Base-by-base conservation (phyloP, 2,797 vertebrate genomes). In the Cirrhinus molitorella region DNA sequence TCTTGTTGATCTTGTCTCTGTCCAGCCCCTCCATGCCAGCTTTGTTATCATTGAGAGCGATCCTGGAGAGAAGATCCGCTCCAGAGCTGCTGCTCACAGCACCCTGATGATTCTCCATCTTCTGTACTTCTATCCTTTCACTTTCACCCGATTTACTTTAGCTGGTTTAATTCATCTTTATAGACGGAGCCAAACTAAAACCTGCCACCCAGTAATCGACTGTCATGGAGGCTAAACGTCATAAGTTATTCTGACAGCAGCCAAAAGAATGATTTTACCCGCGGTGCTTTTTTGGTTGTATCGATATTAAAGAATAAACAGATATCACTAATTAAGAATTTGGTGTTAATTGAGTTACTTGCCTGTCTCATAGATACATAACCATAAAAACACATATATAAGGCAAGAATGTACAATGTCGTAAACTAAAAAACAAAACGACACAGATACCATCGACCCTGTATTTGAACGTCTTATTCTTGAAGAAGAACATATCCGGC, bases 31-130 rank as follows among this genome's bases (percentile, higher is more conserved):
- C 95, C 98, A 99, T 99, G 73, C 98, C 97, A 88, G 98, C 98
- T 90, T 99, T 99, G 93, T 99, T 99, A 92, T 99, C 98, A 89
- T 99, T 99, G 86, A 99, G 96, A 37, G 97, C 97, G 95, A 99
- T 94, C 86, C 97, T 95, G 90, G 97, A 96, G 31, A 98, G 93
- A 90, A 96, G 83, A 9, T 90, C 94, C 91, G 87, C 59, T 14
- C 70, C 75, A 31, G 63, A 76, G 21, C 13, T 14, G 21, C 65
- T 57, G 68, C 59, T 55, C 9, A 0, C 23, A 17, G 68, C 4
- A 17, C 11, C 34, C 47, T 3, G 51, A 11, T 23, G 28, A 23
- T 37, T 23, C 14, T 47, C 40, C 51, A 80, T 68, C 51, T 70
- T 17, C 59, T 78, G 37, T 25, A n/a, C n/a, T n/a, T n/a, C n/a